phyloP scores from a whole-genome alignment of 2,888 invertebrate species.

The Sycophila texana region DNA sequence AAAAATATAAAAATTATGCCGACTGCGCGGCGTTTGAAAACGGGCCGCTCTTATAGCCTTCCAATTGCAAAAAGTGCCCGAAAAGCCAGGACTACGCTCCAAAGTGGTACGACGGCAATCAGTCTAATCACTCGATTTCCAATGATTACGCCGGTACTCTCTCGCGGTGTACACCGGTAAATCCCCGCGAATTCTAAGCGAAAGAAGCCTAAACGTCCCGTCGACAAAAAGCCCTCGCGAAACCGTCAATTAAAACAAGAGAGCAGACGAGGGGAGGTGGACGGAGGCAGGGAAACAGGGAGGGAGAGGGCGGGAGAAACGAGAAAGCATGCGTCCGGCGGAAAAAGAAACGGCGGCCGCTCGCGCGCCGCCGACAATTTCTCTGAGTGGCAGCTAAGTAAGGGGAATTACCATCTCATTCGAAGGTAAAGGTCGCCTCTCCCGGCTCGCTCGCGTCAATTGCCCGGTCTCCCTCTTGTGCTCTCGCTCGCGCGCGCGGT shows the following conservation, averaged over 20 bases:
- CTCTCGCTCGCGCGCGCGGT: constrained; percentile 44
- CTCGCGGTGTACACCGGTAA: no score
- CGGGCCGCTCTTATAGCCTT: no score
- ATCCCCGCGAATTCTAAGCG: no score
- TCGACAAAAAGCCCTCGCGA: constrained; percentile 28
- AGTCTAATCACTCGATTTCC: no score
- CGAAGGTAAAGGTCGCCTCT: constrained; percentile 55
- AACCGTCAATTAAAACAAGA: constrained; percentile 44
- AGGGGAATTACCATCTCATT: constrained; percentile 57
- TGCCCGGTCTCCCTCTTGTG: constrained; percentile 6
- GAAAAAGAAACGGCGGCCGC: no score
- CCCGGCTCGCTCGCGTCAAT: constrained; percentile 20
- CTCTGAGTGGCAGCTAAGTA: constrained; percentile 57
- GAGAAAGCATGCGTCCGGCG: background rate
- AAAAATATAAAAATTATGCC: no score
- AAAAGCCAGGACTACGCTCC: no score
- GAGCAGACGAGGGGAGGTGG: background rate
- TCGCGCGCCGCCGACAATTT: constrained; percentile 43
- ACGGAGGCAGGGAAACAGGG: background rate
- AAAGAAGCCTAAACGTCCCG: constrained; percentile 2
- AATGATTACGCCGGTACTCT: no score
- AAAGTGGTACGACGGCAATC: no score
- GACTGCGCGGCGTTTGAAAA: no score
- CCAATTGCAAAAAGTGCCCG: no score
- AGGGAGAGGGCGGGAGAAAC: constrained; percentile 24